Evolutionary conservation across 2,888 invertebrate species (phyloP), one percentile per base, ranked within the genome.

Genomic region (Trissolcus japonicus): DNA sequence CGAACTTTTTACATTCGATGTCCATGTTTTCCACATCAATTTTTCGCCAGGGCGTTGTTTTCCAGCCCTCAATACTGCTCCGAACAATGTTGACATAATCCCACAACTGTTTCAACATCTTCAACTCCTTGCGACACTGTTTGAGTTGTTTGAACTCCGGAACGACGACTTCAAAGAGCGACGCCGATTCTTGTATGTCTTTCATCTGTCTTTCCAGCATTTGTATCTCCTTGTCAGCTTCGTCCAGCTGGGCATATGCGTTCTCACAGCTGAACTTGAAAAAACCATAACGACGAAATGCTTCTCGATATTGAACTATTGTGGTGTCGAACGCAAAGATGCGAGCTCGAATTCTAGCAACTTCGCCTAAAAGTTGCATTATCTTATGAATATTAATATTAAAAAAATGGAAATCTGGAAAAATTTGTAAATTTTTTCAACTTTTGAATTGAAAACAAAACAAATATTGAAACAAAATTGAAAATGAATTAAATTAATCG

Each of bases 11-110:
- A 89, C 98, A 98, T 89, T 98, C 98, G 82, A 98, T 96, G 86
- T 98, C 98, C 98, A 98, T 98, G 85, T 98, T 97, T 90, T 98
- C 98, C 48, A 98, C 98, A 86, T 98, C 98, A 76, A 98, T 97
- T 88, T 97, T 96, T 68, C 96, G 92, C 98, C 98, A 98, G 0
- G 96, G 96, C 0, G 98, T 98, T 0, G 95, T 97, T 89, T 98
- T 98, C 98, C 98, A 98, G 86, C 98, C 97, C 84, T 97, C 95
- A 73, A 98, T 96, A 85, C 96, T 95, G 3, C 96, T 95, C 81
- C 94, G 93, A 1, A 98, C 97, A 81, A 98, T 96, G 85, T 93
- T 92, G 9, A 95, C 94, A 87, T 98, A 98, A 90, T 98, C 98
- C 98, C 98, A 98, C 11, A 98, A 92, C 93, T 96, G 96, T 93